A percentile compares a stretch with the other conserved stretches of the same genome.
Conservation (phyloP, 2,797 vertebrate species). For the Euphonia xanthogaster region DNA sequence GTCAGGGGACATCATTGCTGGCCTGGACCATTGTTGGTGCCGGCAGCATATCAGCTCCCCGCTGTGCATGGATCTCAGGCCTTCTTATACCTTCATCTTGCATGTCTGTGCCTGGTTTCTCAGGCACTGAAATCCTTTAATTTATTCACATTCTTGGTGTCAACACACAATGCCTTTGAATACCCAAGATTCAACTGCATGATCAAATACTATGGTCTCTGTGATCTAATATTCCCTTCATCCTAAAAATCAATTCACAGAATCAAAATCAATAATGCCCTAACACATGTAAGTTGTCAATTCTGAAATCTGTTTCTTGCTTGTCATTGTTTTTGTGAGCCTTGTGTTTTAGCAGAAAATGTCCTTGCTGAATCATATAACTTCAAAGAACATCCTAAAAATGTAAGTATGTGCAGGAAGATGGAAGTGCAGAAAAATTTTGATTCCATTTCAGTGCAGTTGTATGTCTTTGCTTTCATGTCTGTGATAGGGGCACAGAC, state of each 20-base stretch:
- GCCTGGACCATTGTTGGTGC: background rate
- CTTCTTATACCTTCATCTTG: background rate
- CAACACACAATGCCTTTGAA: background rate
- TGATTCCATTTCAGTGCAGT: background rate
- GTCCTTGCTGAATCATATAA: background rate
- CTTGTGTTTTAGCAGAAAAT: background rate
- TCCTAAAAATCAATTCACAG: background rate
- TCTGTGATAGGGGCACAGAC: background rate
- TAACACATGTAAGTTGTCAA: background rate
- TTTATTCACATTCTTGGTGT: background rate
- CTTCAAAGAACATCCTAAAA: background rate
- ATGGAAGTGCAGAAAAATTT: background rate
- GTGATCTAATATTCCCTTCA: constrained; percentile 42
- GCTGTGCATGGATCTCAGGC: background rate
- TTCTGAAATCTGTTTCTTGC: background rate
- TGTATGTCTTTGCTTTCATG: background rate
- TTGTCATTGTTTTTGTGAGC: background rate
- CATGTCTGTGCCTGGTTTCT: background rate
- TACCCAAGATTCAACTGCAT: background rate
- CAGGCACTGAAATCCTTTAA: background rate
- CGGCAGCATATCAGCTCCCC: background rate
- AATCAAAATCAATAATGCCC: background rate
- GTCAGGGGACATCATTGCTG: background rate
- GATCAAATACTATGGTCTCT: background rate
- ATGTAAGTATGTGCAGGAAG: background rate